These are phyloP conservation scores for Trichomalopsis sarcophagae DNA, from an alignment of 1,140 invertebrate genomes.

Conservation along the genomic window DNA sequence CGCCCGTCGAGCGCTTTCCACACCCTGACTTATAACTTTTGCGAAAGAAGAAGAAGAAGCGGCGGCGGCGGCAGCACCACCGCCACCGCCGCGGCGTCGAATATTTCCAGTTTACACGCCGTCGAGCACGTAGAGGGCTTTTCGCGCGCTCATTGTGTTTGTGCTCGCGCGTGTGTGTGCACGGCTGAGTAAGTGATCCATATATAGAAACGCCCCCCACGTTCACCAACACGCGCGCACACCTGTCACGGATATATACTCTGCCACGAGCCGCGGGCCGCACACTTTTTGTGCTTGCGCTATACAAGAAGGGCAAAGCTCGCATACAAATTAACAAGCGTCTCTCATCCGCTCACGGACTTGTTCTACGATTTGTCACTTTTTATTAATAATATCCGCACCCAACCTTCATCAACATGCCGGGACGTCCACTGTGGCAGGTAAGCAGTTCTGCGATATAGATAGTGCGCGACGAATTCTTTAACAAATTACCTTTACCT, in stretches of 20 bases:
- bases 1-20: background rate
- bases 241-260: slow-evolving; percentile 70
- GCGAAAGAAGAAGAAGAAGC: slow-evolving; percentile 12
- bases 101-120: slow-evolving; percentile 52
- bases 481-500: background rate
- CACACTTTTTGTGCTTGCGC: slow-evolving; percentile 68
- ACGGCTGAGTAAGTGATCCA: slow-evolving; percentile 66
- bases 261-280: slow-evolving; percentile 57
- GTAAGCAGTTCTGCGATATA: slow-evolving; percentile 56
- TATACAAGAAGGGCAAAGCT: slow-evolving; percentile 53
- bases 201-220: slow-evolving; percentile 67
- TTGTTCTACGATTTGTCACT: slow-evolving; percentile 6
- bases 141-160: slow-evolving; percentile 21
- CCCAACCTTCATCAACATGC: slow-evolving; percentile 59
- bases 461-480: background rate
- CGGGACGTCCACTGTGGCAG: slow-evolving; percentile 71
- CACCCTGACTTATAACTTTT: background rate
- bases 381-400: slow-evolving; percentile 23
- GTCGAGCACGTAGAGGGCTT: slow-evolving; percentile 21
- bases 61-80: background rate
- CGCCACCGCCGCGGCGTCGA: background rate
- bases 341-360: background rate
- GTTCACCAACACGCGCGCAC: slow-evolving; percentile 62
- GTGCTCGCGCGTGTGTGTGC: slow-evolving; percentile 45
- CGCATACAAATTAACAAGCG: background rate